Evolutionary conservation across 2,113 vertebrate species (phyloP).

Genomic region (Dicaeum eximium): DNA sequence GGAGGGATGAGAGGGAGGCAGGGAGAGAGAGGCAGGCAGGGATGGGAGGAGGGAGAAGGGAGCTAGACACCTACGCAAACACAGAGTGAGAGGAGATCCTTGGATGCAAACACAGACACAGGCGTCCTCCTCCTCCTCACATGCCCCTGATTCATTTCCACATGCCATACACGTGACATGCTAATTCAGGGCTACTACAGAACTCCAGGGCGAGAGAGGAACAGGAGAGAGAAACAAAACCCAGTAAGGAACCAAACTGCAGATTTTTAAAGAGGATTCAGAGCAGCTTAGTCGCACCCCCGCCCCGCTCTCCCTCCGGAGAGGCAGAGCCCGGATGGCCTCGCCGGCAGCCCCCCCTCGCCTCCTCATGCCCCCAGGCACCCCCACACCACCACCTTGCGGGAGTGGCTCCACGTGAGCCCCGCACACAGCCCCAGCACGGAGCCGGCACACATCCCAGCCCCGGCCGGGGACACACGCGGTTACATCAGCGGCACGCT

Average conservation of each 20-base stretch:
- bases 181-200: slow-evolving; percentile 73
- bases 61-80: slow-evolving; percentile 47
- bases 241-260: background rate
- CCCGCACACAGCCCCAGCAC: background rate
- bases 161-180: slow-evolving; percentile 73
- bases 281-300: background rate
- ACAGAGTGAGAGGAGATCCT: slow-evolving; percentile 63
- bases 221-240: slow-evolving; percentile 26
- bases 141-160: slow-evolving; percentile 74
- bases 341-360: background rate
- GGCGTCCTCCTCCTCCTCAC: slow-evolving; percentile 66
- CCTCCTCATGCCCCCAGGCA: background rate
- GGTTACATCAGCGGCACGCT: background rate
- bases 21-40: slow-evolving; percentile 34
- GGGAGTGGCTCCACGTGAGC: background rate
- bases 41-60: slow-evolving; percentile 36
- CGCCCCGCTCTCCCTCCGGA: background rate
- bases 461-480: background rate
- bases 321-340: background rate
- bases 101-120: slow-evolving; percentile 72
- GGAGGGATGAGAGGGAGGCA: slow-evolving; percentile 55
- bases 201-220: slow-evolving; percentile 55
- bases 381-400: background rate
- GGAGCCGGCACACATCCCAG: background rate
- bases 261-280: background rate